A percentile compares a stretch with the other conserved stretches of the same genome.
Evolutionary conservation across 2,888 invertebrate species (phyloP).

Genomic region (Punctoribates punctum): DNA sequence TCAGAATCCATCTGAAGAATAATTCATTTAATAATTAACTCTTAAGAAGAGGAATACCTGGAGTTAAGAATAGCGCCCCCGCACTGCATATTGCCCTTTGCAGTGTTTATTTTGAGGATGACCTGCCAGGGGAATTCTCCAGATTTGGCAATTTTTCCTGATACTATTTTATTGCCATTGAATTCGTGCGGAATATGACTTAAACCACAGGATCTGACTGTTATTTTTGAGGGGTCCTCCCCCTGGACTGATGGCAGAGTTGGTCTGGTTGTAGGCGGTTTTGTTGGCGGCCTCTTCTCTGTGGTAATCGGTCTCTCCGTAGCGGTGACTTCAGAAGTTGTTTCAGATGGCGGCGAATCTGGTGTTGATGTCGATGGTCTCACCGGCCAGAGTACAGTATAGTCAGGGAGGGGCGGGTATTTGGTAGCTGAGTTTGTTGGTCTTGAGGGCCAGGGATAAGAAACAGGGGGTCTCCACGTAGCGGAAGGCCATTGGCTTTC

Average conservation of each 20-base stretch:
- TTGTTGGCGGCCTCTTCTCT: background rate
- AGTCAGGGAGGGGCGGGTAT: background rate
- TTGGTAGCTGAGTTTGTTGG: background rate
- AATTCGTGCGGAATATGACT: background rate
- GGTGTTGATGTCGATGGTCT: background rate
- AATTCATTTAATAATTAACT: background rate
- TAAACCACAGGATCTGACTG: background rate
- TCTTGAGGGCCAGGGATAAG: background rate
- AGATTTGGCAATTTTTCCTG: background rate
- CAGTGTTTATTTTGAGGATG: background rate
- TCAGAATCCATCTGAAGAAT: conserved; percentile 10
- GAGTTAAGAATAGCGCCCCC: conserved; percentile 36
- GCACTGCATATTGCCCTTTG: conserved; percentile 9
- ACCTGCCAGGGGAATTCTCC: conserved; percentile 40
- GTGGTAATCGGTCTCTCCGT: no score
- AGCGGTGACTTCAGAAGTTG: background rate
- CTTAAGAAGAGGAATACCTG: background rate
- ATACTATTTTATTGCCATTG: background rate
- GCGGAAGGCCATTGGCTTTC: background rate
- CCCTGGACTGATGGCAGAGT: background rate
- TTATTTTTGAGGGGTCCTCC: background rate
- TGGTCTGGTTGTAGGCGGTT: background rate
- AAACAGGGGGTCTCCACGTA: background rate
- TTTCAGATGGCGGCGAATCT: background rate
- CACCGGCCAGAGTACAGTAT: background rate